These are phyloP conservation scores for Mus pahari DNA, from an alignment of 2,113 vertebrate species.

Conservation along the genomic window DNA sequence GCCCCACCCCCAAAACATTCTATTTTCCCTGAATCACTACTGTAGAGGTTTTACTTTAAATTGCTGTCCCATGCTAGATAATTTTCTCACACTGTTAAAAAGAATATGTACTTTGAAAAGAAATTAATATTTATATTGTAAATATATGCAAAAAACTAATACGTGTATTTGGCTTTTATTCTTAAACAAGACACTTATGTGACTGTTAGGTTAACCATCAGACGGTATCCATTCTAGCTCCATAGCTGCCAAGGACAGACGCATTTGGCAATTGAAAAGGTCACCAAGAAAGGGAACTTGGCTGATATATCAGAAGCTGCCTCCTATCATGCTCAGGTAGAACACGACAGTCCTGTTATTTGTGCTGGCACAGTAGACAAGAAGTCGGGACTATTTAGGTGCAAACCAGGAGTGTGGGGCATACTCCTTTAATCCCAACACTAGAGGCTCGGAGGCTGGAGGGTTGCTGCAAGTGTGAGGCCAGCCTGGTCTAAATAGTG, in stretches of 20 bases:
- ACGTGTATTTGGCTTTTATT: slow-evolving; percentile 87
- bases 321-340: background rate
- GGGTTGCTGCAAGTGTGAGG: background rate
- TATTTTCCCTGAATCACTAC: slow-evolving; percentile 76
- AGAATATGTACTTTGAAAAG: slow-evolving; percentile 88
- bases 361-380: background rate
- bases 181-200: slow-evolving; percentile 75
- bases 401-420: background rate
- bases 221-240: slow-evolving; percentile 34
- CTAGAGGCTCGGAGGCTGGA: background rate
- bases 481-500: background rate
- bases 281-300: background rate
- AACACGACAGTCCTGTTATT: background rate
- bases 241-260: background rate
- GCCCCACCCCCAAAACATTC: slow-evolving; percentile 37
- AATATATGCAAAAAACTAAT: slow-evolving; percentile 87
- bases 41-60: slow-evolving; percentile 75
- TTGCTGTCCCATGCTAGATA: slow-evolving; percentile 77
- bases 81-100: slow-evolving; percentile 84
- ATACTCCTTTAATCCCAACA: background rate
- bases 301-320: background rate
- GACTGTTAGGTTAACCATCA: slow-evolving; percentile 3
- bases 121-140: slow-evolving; percentile 90
- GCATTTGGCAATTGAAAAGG: background rate
- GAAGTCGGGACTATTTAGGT: background rate